Evolutionary conservation across 2,888 invertebrate species (phyloP), one percentile per base, ranked within the genome.

Genomic region (Chrysolina oricalcia): DNA sequence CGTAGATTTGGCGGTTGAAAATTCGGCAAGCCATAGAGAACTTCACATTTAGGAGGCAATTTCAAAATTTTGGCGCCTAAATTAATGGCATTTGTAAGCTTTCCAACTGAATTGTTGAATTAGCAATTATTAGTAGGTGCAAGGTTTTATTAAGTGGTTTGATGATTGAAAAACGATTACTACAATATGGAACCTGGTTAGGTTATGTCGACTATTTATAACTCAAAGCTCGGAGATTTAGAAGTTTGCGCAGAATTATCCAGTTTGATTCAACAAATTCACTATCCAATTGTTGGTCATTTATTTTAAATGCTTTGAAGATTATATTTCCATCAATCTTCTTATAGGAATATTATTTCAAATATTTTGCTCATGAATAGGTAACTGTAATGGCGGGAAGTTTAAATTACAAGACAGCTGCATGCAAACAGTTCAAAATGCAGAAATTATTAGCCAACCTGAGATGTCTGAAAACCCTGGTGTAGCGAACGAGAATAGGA

Each of bases 41-140:
- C 27, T 27, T 59, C 17, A 59, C 35, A 59, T 27, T 59, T 59
- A 40, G 68, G 64, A 62, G 70, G 70, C 43, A 71, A 64, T 40
- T 43, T 43, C 62, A n/a, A 70, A 53, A 27, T 69, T 56, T 40
- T 21, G 41, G 17, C 68, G 40, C 27, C 23, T 56, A 21, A 40
- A 19, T 56, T 8, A 21, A 21, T n/a, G 19, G 41, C 15, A 40
- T 68, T 3, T 40, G 5, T 15, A 19, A 9, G 5, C 15, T 59
- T 59, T 15, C n/a, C n/a, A 15, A 59, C 13, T 6, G 4, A 27
- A 10, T 5, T 0, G 13, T 21, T 56, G 21, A 6, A 19, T 21
- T 56, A 56, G 35, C 35, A 6, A 35, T 35, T 35, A 35, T 35
- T 6, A 35, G 4, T 35, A 27, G 2, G 5, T 27, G 27, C 27